Base-by-base conservation (phyloP, 2,888 invertebrate genomes). In the Zaprionus lineosus region DNA sequence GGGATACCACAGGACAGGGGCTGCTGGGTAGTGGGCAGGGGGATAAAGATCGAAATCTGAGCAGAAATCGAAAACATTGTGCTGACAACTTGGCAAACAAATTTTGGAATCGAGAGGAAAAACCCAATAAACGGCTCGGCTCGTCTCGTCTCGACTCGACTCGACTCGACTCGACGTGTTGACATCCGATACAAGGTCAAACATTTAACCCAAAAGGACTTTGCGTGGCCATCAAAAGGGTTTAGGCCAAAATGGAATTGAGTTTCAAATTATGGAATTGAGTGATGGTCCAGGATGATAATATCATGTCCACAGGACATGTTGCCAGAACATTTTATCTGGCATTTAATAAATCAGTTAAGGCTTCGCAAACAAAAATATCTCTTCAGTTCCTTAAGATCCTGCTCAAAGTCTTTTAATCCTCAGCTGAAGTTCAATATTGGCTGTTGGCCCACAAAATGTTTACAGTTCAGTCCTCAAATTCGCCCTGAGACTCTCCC, bases 81-180 rank as follows among this genome's bases (percentile, higher is more conserved):
- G 56, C 56, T 74, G 78, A 78, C 74, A 78, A 65, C 57, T 74
- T 79, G 63, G 82, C 64, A 77, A 86, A 84, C 85, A 86, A 86
- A 79, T 86, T 79, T 63, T 7, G 29, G 36, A 16, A 26, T 26
- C 24, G 36, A 55, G 39, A 44, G 61, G 46, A 41, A 62, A 26
- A 34, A 34, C 16, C n/a, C 16, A 36, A 36, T 2, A 24, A 18
- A 19, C 15, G 15, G n/a, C n/a, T n/a, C n/a, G n/a, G n/a, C n/a
- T n/a, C n/a, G n/a, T n/a, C n/a, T n/a, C n/a, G n/a, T n/a, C n/a
- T n/a, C n/a, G n/a, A n/a, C n/a, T n/a, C n/a, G n/a, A n/a, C n/a
- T n/a, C n/a, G n/a, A n/a, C n/a, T n/a, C n/a, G n/a, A n/a, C n/a
- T n/a, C 2, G 19, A 37, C 41, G 24, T 24, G 46, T 50, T 71